Evolutionary conservation across 2,113 vertebrate genomes (phyloP).

Genomic region (Pithys albifrons): DNA sequence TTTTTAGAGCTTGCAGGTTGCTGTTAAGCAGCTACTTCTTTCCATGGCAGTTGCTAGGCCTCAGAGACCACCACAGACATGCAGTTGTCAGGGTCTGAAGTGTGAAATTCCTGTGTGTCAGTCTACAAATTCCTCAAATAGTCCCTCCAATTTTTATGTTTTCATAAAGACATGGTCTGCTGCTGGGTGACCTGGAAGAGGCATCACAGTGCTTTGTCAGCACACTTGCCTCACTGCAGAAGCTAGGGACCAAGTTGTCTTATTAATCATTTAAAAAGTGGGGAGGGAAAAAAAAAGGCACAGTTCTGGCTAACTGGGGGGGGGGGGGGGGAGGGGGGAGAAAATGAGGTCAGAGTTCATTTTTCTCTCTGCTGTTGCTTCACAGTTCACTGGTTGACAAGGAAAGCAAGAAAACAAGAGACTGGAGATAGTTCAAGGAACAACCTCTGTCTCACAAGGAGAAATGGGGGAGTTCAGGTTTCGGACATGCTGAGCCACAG

Average conservation of each 20-base stretch:
- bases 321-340: not conserved
- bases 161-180: slow-evolving; percentile 68
- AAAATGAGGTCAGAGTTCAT: slow-evolving; percentile 62
- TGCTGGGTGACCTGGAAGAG: slow-evolving; percentile 70
- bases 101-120: slow-evolving; percentile 54
- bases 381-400: slow-evolving; percentile 53
- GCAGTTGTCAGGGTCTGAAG: slow-evolving; percentile 67
- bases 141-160: slow-evolving; percentile 69
- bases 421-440: slow-evolving; percentile 29
- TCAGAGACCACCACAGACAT: slow-evolving; percentile 47
- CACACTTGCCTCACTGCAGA: slow-evolving; percentile 52
- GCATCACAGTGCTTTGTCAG: slow-evolving; percentile 63
- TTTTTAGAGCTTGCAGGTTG: slow-evolving; percentile 27
- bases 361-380: slow-evolving; percentile 13
- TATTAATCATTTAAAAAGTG: slow-evolving; percentile 68
- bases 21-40: slow-evolving; percentile 5
- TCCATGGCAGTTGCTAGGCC: not conserved
- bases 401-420: slow-evolving; percentile 55
- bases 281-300: slow-evolving; percentile 31
- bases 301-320: slow-evolving; percentile 39
- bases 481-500: not conserved
- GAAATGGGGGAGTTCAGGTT: slow-evolving; percentile 17
- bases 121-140: slow-evolving; percentile 70
- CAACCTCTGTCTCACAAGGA: slow-evolving; percentile 3
- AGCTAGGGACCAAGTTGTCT: slow-evolving; percentile 56